phyloP scores from a whole-genome alignment of 2,797 vertebrate genomes.

The Thalassophryne amazonica region DNA sequence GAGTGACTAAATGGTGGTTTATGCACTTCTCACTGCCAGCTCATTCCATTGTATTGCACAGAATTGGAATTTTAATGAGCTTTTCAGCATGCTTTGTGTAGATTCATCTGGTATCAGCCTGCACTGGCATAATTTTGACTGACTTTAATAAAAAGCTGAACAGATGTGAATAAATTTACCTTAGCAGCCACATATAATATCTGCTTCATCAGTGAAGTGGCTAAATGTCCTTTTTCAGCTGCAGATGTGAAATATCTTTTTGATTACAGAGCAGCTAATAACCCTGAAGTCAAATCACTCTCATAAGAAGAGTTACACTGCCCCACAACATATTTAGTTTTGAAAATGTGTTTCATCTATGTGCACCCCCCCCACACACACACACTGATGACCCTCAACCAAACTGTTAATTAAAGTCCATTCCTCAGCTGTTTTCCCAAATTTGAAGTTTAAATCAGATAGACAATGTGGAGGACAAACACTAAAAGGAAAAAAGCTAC shows the following conservation, averaged over 20 bases:
- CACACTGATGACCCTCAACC: neutral
- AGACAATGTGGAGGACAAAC: too few species aligned
- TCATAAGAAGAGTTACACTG: neutral
- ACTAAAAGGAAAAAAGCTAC: too few species aligned
- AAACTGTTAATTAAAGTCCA: conserved; percentile 1
- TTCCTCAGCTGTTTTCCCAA: neutral
- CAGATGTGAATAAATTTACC: conserved; percentile 3
- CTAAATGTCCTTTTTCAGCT: neutral
- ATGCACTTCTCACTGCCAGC: neutral
- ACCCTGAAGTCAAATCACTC: neutral
- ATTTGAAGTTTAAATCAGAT: too few species aligned
- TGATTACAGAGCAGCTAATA: neutral
- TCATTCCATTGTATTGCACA: neutral
- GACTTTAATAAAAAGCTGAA: neutral
- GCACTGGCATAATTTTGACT: neutral
- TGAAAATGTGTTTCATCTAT: conserved; percentile 1
- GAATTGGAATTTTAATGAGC: conserved; percentile 11
- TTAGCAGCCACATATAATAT: neutral
- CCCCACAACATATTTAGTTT: neutral
- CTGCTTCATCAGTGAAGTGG: neutral
- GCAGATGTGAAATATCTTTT: neutral
- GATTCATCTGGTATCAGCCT: conserved; percentile 1
- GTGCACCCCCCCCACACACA: too few species aligned
- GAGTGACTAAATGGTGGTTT: conserved; percentile 10
- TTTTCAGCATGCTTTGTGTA: conserved; percentile 6